These are phyloP conservation scores for Siniperca chuatsi DNA, from an alignment of 2,113 vertebrate genomes.

Conservation along the genomic window DNA sequence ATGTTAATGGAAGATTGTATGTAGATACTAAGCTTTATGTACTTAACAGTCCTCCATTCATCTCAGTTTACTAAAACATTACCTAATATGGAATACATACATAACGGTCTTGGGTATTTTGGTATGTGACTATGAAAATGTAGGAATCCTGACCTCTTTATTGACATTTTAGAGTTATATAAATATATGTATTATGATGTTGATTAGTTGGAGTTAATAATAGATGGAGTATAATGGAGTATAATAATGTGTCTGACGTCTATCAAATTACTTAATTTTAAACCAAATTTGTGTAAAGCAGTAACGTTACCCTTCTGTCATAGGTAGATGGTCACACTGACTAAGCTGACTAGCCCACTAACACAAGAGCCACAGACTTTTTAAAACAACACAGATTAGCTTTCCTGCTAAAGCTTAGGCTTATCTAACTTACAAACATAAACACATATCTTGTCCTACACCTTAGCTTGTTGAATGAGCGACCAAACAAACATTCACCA, in stretches of 20 bases:
- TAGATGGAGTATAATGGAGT: not conserved
- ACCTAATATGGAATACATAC: not conserved
- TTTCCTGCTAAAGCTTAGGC: not conserved
- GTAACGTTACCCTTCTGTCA: too few species aligned
- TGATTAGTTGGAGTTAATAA: constrained; percentile 2
- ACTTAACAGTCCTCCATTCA: not conserved
- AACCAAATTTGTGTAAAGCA: not conserved
- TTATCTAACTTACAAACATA: too few species aligned
- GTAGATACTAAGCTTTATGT: not conserved
- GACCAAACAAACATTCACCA: not conserved
- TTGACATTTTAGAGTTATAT: not conserved
- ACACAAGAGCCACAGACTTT: not conserved
- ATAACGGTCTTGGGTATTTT: not conserved
- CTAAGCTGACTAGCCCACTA: not conserved
- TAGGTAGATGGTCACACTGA: not conserved
- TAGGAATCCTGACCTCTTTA: not conserved
- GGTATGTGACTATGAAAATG: constrained; percentile 3
- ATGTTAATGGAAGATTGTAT: not conserved
- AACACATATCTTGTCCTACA: too few species aligned
- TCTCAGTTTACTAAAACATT: constrained; percentile 1
- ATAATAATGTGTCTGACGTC: not conserved
- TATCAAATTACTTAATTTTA: not conserved
- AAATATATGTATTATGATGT: not conserved
- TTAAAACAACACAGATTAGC: not conserved
- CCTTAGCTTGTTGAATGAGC: not conserved